Evolutionary conservation across 2,113 vertebrate genomes (phyloP), one percentile per base, ranked within the genome.

Genomic region (Dendropsophus ebraccatus): DNA sequence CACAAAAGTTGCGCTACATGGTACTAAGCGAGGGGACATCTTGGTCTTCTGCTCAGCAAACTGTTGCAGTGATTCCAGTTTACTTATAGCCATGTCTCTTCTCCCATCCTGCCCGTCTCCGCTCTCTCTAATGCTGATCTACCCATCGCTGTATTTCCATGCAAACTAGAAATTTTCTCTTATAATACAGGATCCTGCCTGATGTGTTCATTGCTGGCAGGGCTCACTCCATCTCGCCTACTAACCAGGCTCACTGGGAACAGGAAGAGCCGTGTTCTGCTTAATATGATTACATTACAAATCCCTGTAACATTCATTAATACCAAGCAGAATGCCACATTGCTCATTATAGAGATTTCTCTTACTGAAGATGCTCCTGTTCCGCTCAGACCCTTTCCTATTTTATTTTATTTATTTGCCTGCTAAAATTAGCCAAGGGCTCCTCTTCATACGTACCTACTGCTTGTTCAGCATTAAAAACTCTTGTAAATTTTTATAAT

Each of bases 241-340:
- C 88, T 88, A 87, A 88, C 89, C 89, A 92, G 90, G 90, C 89
- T 88, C 89, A 89, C 91, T 88, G 81, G 89, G 88, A 89, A 90
- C 90, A 92, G 91, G 91, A 92, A 93, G 90, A 83, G 87, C 89
- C 90, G 86, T 80, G 67, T 81, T 82, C 78, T 87, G 85, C 78
- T 88, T 92, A 93, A 93, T 88, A 58, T 88, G 87, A 93, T 93
- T 93, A 93, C 89, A 91, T 88, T 87, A 87, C 90, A 91, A 89
- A 89, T 88, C 88, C 70, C 84, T 87, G 88, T 78, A 87, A 81
- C 85, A 91, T 91, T 91, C 89, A 92, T 92, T 92, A 92, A 90
- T 89, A 90, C 79, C 60, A 91, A 91, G 88, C 89, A 89, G 90
- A 73, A 83, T 88, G 85, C 83, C 87, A 87, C 25, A 85, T 50